phyloP scores from a whole-genome alignment of 1,140 invertebrate genomes.

The Zaprionus kolodkinae region DNA sequence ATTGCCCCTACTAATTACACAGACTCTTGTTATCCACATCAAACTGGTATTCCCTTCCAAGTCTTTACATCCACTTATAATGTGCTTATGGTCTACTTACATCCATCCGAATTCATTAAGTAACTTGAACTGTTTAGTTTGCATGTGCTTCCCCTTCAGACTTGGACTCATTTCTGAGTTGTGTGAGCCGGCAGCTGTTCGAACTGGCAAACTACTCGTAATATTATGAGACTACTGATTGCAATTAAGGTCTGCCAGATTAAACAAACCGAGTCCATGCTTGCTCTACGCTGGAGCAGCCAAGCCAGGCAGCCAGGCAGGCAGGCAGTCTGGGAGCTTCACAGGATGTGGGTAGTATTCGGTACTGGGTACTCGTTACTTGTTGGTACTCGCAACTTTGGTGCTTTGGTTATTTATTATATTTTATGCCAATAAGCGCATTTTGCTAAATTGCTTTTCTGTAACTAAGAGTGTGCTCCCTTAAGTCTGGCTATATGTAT shows the following conservation, averaged over 20 bases:
- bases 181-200: conserved; percentile 32
- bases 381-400: too few species aligned
- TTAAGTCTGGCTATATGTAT: conserved; percentile 3
- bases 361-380: not conserved
- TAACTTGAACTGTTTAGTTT: conserved; percentile 14
- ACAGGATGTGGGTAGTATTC: not conserved
- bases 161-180: conserved; percentile 5
- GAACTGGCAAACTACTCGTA: conserved; percentile 16
- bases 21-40: not conserved
- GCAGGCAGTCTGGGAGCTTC: not conserved
- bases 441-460: conserved; percentile 67
- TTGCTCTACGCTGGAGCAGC: not conserved
- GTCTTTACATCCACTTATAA: not conserved
- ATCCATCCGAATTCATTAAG: not conserved
- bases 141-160: not conserved
- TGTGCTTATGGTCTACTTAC: not conserved
- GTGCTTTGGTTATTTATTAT: conserved; percentile 58
- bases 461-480: conserved; percentile 9
- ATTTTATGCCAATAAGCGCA: conserved; percentile 74
- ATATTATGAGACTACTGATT: conserved; percentile 16
- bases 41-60: not conserved
- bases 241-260: conserved; percentile 38
- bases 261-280: conserved; percentile 2
- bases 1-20: not conserved
- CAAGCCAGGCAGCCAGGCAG: too few species aligned